These are phyloP conservation scores for Tanaodytes sp. DNA, from an alignment of 2,888 invertebrate genomes.

Conservation along the genomic window DNA sequence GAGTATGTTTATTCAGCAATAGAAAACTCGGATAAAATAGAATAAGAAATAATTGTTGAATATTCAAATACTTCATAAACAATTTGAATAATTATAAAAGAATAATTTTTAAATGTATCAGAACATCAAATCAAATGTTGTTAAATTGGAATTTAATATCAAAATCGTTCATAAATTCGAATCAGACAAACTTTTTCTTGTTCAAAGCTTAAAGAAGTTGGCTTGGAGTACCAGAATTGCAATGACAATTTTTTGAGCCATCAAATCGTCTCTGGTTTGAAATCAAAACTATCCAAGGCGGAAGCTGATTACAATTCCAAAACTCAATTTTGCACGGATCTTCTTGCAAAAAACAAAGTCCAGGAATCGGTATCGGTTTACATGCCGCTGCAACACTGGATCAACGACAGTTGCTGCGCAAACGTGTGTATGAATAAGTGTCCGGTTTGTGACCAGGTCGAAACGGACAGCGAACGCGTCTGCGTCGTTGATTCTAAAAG, in stretches of 20 bases:
- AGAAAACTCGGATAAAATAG: no score
- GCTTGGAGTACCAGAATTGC: conserved; percentile 83
- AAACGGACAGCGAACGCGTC: conserved; percentile 34
- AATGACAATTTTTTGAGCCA: conserved; percentile 74
- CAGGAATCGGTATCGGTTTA: conserved; percentile 55
- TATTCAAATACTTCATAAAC: conserved; percentile 2
- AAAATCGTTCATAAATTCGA: no score
- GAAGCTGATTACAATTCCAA: conserved; percentile 54
- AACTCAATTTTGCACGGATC: conserved; percentile 56
- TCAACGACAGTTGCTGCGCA: conserved; percentile 67
- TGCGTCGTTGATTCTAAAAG: conserved; percentile 58
- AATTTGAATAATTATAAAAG: conserved; percentile 19
- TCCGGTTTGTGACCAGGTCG: conserved; percentile 58
- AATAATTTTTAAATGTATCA: no score
- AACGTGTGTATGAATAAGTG: conserved; percentile 67
- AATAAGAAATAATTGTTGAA: conserved; percentile 1
- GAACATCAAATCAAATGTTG: no score
- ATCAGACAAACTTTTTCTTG: no score
- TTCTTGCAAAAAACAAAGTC: conserved; percentile 56
- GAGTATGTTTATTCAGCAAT: no score
- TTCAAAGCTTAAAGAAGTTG: conserved; percentile 80
- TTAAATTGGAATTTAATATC: no score
- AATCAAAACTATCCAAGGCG: conserved; percentile 60
- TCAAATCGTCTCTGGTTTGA: conserved; percentile 74
- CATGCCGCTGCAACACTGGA: conserved; percentile 63